phyloP scores from a whole-genome alignment of 2,888 invertebrate genomes.

The Antitype chi region DNA sequence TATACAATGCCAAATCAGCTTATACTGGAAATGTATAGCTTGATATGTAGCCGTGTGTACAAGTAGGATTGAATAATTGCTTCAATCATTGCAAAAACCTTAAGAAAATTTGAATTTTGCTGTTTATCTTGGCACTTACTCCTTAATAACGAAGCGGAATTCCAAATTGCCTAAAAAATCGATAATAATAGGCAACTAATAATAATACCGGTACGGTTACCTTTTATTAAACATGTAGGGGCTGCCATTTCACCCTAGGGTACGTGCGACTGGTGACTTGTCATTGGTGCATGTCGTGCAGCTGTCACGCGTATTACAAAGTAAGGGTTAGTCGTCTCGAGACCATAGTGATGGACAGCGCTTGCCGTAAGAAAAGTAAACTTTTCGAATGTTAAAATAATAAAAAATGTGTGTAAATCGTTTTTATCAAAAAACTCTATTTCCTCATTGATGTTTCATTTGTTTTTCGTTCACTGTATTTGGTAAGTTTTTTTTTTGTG shows the following conservation, averaged over 20 bases:
- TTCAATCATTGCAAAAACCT: too few relatives aligned
- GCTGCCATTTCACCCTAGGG: slow-evolving; percentile 16
- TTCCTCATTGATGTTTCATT: background rate
- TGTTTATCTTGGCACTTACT: too few relatives aligned
- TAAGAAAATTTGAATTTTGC: too few relatives aligned
- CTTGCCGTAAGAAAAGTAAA: background rate
- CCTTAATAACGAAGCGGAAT: background rate
- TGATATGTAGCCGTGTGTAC: too few relatives aligned
- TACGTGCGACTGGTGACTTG: background rate
- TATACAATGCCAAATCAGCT: too few relatives aligned
- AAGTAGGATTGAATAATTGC: too few relatives aligned
- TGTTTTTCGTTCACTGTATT: background rate
- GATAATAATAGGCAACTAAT: slow-evolving; percentile 1
- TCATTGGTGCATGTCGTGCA: slow-evolving; percentile 8
- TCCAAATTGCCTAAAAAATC: background rate
- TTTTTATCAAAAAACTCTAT: background rate
- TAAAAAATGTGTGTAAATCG: background rate
- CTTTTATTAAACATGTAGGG: slow-evolving; percentile 1
- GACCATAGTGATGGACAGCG: background rate
- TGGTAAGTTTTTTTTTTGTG: background rate
- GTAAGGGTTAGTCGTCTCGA: background rate
- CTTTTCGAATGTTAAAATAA: background rate
- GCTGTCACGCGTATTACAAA: slow-evolving; percentile 18
- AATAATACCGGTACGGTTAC: slow-evolving; percentile 18
- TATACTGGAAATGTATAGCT: too few relatives aligned